phyloP scores from a whole-genome alignment of 2,113 vertebrate genomes.

The Hippolais icterina region DNA sequence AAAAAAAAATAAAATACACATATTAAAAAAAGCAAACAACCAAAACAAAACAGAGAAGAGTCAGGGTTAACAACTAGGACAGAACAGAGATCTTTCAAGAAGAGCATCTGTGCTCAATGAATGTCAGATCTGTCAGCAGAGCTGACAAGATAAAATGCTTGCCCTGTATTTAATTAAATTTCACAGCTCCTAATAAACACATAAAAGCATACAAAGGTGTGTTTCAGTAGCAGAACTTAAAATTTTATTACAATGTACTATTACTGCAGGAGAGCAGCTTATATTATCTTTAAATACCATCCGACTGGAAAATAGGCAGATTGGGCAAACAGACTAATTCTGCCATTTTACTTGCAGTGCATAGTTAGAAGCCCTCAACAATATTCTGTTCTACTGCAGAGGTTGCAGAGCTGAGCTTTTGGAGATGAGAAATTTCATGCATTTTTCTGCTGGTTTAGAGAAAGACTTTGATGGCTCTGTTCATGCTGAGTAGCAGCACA shows the following conservation, averaged over 20 bases:
- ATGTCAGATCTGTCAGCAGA: not conserved
- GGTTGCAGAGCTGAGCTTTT: not conserved
- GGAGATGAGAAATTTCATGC: not conserved
- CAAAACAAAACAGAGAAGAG: not conserved
- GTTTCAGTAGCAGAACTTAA: not conserved
- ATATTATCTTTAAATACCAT: not conserved
- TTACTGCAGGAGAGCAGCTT: not conserved
- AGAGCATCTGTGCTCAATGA: not conserved
- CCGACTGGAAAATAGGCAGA: not conserved
- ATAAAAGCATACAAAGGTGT: not conserved
- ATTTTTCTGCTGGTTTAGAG: not conserved
- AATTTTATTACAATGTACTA: not conserved
- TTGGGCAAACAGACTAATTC: not conserved
- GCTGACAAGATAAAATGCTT: conserved; percentile 15
- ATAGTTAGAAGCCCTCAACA: not conserved
- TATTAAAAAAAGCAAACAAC: too few relatives aligned
- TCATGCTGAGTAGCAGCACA: not conserved
- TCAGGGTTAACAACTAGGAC: not conserved
- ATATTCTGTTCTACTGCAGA: not conserved
- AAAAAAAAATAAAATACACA: not conserved
- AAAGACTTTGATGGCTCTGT: not conserved
- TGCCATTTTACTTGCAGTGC: not conserved
- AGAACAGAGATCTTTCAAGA: not conserved
- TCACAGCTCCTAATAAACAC: not conserved
- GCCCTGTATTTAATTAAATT: conserved; percentile 33